A percentile compares a stretch with the other conserved stretches of the same genome.
Evolutionary conservation across 2,888 invertebrate species (phyloP).

Genomic region (Steinernema scapterisci): DNA sequence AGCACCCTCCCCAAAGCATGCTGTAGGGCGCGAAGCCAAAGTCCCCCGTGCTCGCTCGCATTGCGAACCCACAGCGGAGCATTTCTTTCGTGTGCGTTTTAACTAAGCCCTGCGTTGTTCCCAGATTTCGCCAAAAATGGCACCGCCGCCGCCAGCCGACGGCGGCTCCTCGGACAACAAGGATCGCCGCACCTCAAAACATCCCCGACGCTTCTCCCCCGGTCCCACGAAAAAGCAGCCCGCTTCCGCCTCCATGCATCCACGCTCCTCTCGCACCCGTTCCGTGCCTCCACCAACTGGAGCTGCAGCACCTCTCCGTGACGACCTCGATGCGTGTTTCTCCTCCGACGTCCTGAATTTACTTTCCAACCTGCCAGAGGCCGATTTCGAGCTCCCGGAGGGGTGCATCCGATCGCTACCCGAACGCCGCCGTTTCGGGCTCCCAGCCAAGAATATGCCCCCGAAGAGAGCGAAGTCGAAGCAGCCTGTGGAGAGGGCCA

Average conservation of each 20-base stretch:
- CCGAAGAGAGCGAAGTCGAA: background rate
- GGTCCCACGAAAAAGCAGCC: background rate
- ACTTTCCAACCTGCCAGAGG: background rate
- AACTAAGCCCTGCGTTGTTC: too few relatives aligned
- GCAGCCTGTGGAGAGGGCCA: background rate
- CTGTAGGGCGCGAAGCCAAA: too few relatives aligned
- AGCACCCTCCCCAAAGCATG: too few relatives aligned
- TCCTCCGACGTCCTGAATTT: background rate
- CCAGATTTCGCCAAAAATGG: too few relatives aligned
- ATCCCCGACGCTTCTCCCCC: background rate
- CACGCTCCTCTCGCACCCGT: background rate
- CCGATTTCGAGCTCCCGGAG: background rate
- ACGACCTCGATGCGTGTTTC: background rate
- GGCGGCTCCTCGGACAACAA: too few relatives aligned
- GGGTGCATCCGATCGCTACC: background rate
- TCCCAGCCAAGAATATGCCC: background rate
- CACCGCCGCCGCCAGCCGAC: too few relatives aligned
- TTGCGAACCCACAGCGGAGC: too few relatives aligned
- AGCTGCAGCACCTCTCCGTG: background rate
- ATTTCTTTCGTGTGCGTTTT: too few relatives aligned
- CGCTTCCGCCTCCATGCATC: background rate
- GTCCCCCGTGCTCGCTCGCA: too few relatives aligned
- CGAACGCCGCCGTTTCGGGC: background rate
- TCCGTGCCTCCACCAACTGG: background rate
- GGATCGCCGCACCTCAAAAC: background rate